phyloP scores from a whole-genome alignment of 37 sponge, comb jelly and placozoan species.

The Spongia lamella region DNA sequence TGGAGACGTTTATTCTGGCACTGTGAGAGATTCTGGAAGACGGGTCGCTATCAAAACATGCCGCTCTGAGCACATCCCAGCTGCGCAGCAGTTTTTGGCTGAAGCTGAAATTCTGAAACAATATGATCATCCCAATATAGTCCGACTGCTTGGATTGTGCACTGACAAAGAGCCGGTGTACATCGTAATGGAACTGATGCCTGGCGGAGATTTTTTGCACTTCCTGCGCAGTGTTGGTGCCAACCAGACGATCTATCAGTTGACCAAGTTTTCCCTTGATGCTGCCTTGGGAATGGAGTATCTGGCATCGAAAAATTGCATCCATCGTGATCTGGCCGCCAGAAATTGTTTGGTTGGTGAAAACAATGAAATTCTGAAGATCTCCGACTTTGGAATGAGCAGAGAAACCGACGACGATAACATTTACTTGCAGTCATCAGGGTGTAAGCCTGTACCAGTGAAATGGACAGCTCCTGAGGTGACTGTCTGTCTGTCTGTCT shows the following conservation, averaged over 20 bases:
- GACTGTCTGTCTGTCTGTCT: neutral
- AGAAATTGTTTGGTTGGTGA: constrained; percentile 84
- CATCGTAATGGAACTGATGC: constrained; percentile 96
- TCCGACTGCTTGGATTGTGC: constrained; percentile 83
- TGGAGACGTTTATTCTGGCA: constrained; percentile 87
- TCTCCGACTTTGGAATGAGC: constrained; percentile 94
- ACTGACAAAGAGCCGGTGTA: constrained; percentile 84
- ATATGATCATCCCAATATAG: constrained; percentile 93
- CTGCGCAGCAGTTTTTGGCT: constrained; percentile 77
- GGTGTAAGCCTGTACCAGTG: constrained; percentile 81
- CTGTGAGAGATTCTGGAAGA: neutral
- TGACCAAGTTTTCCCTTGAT: constrained; percentile 58
- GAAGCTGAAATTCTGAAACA: constrained; percentile 94
- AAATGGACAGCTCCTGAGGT: constrained; percentile 98
- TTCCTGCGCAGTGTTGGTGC: constrained; percentile 79
- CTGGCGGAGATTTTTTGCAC: constrained; percentile 83
- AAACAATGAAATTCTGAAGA: constrained; percentile 64
- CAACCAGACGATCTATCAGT: constrained; percentile 34
- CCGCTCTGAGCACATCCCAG: constrained; percentile 58
- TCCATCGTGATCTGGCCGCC: constrained; percentile 91
- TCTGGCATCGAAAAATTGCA: constrained; percentile 77
- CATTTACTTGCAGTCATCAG: constrained; percentile 58
- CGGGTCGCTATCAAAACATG: constrained; percentile 89
- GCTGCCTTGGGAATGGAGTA: constrained; percentile 80
- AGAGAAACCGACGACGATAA: constrained; percentile 64